Percentiles rank a stretch among this genome's conserved stretches.
Evolutionary conservation across 2,797 vertebrate species (phyloP).

Genomic region (Tolypeutes matacus): DNA sequence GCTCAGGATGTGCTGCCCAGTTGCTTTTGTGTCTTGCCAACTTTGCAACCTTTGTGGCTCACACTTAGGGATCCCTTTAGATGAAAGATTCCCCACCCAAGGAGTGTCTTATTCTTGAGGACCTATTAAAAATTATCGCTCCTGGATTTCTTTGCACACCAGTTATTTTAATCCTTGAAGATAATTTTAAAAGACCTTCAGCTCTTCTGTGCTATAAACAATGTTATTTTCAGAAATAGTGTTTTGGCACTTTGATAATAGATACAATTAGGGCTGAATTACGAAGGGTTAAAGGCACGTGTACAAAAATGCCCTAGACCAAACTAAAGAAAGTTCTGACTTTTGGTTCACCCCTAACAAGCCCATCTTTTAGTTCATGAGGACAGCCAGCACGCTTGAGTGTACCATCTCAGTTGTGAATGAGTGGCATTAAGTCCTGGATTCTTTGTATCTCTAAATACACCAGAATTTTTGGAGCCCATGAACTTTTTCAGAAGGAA

Average conservation of each 20-base stretch:
- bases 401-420: neutral
- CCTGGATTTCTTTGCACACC: neutral
- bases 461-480: neutral
- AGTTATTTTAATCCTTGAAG: neutral
- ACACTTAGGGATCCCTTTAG: neutral
- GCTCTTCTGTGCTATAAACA: neutral
- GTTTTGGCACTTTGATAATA: conserved; percentile 34
- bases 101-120: neutral
- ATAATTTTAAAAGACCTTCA: neutral
- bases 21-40: neutral
- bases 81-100: neutral
- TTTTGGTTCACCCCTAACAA: conserved; percentile 6
- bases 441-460: neutral
- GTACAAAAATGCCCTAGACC: neutral
- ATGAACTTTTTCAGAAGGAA: conserved; percentile 17
- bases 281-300: neutral
- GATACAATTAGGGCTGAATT: neutral
- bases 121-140: conserved; percentile 5
- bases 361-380: neutral
- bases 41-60: neutral
- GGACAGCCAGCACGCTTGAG: neutral
- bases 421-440: neutral
- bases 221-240: conserved; percentile 36
- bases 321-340: conserved; percentile 12
- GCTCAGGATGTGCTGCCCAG: neutral